These are phyloP conservation scores for Thymelicus acteon DNA, from an alignment of 2,888 invertebrate species.

Conservation along the genomic window DNA sequence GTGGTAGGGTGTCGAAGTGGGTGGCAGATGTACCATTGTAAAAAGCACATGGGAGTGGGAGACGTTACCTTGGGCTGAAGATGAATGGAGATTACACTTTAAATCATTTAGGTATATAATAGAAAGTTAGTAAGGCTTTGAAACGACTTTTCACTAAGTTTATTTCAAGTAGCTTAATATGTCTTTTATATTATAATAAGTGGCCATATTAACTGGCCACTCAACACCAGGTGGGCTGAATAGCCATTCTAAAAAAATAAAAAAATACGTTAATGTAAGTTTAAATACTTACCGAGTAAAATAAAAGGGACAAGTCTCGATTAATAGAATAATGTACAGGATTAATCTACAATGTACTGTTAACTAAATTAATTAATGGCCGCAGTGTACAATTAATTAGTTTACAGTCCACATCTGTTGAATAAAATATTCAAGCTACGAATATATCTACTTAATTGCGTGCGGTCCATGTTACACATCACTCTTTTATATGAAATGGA, in stretches of 20 bases:
- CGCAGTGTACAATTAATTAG: conserved; percentile 21
- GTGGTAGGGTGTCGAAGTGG: too few species aligned
- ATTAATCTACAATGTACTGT: conserved; percentile 20
- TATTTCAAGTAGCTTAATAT: too few species aligned
- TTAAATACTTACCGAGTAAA: conserved; percentile 1
- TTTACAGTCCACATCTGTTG: conserved; percentile 13
- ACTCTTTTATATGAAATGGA: conserved; percentile 13
- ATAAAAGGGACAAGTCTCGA: conserved; percentile 1
- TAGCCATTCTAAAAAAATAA: not conserved
- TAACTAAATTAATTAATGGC: conserved; percentile 19
- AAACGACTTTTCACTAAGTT: too few species aligned
- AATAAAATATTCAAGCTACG: conserved; percentile 9
- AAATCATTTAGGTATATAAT: too few species aligned
- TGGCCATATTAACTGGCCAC: not conserved
- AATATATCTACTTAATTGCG: not conserved
- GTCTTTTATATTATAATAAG: too few species aligned
- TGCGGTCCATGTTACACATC: conserved; percentile 15
- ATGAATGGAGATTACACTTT: too few species aligned
- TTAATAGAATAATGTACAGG: conserved; percentile 2
- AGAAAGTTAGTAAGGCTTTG: too few species aligned
- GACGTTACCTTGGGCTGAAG: too few species aligned
- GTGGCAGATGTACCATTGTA: too few species aligned
- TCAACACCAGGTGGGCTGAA: conserved; percentile 5
- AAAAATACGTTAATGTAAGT: not conserved
- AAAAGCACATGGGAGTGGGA: too few species aligned